Conservation (phyloP, 2,888 invertebrate species). For the Drosophila pegasa region DNA sequence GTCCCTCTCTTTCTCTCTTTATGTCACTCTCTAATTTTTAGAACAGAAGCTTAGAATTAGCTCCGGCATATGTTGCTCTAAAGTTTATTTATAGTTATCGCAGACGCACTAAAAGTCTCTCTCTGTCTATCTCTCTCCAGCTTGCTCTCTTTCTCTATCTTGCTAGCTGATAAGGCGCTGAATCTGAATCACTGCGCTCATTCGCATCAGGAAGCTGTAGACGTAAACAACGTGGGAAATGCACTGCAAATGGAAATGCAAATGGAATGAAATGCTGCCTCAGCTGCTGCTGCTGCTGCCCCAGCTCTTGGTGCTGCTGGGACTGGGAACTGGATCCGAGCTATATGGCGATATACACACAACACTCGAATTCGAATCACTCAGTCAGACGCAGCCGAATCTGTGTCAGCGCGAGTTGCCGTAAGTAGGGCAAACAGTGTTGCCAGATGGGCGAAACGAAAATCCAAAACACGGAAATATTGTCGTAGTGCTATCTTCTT, state of each 20-base stretch:
- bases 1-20: not conserved
- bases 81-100: not conserved
- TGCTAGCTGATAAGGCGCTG: slow-evolving; percentile 28
- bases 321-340: slow-evolving; percentile 17
- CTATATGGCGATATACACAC: slow-evolving; percentile 58
- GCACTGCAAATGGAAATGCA: slow-evolving; percentile 16
- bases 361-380: slow-evolving; percentile 53
- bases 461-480: not conserved
- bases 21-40: not conserved
- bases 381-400: slow-evolving; percentile 59
- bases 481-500: slow-evolving; percentile 74
- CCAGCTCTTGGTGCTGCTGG: slow-evolving; percentile 13
- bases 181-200: slow-evolving; percentile 18
- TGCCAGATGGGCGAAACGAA: not conserved
- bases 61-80: not conserved
- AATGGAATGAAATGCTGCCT: not conserved
- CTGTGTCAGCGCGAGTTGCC: slow-evolving; percentile 78
- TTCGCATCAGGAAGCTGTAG: slow-evolving; percentile 22
- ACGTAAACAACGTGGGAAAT: slow-evolving; percentile 30
- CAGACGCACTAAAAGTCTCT: not conserved
- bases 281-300: not conserved
- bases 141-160: not conserved
- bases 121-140: no score
- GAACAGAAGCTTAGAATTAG: not conserved
- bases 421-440: slow-evolving; percentile 66